Conservation (phyloP, 2,888 invertebrate genomes). For the Ophonus ardosiacus region DNA sequence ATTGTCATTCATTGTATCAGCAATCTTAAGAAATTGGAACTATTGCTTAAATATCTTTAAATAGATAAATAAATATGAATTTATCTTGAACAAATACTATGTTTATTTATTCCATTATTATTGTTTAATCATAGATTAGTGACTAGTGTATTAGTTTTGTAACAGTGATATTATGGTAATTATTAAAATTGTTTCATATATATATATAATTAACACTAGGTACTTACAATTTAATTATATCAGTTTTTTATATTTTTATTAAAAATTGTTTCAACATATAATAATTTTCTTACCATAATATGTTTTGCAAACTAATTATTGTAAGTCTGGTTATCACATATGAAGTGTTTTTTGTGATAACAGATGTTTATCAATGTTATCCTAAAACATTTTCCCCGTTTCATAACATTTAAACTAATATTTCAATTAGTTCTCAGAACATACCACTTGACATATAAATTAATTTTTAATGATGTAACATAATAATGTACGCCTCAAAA, state of each 20-base stretch:
- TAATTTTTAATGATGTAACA: slow-evolving; percentile 3
- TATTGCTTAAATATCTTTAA: background rate
- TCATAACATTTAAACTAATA: slow-evolving; percentile 16
- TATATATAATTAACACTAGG: too few species aligned
- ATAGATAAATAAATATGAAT: background rate
- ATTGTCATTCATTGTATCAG: background rate
- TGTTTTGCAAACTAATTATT: background rate
- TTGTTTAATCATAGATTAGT: background rate
- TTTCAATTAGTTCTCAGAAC: slow-evolving; percentile 20
- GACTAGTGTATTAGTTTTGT: background rate
- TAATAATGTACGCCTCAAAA: background rate
- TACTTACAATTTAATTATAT: too few species aligned
- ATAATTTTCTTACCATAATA: background rate
- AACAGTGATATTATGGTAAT: background rate
- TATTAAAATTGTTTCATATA: background rate
- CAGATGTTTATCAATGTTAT: slow-evolving; percentile 19
- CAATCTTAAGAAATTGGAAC: background rate
- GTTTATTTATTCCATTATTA: background rate
- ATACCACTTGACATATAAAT: slow-evolving; percentile 21
- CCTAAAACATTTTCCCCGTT: slow-evolving; percentile 19
- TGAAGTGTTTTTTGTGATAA: slow-evolving; percentile 37
- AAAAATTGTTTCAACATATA: background rate
- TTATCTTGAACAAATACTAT: background rate
- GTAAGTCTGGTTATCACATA: slow-evolving; percentile 5
- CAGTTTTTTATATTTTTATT: background rate